A percentile compares a stretch with the other conserved stretches of the same genome.
These are phyloP conservation scores for Mormyrus hasselquistii DNA, from an alignment of 2,797 vertebrate genomes.

Conservation along the genomic window DNA sequence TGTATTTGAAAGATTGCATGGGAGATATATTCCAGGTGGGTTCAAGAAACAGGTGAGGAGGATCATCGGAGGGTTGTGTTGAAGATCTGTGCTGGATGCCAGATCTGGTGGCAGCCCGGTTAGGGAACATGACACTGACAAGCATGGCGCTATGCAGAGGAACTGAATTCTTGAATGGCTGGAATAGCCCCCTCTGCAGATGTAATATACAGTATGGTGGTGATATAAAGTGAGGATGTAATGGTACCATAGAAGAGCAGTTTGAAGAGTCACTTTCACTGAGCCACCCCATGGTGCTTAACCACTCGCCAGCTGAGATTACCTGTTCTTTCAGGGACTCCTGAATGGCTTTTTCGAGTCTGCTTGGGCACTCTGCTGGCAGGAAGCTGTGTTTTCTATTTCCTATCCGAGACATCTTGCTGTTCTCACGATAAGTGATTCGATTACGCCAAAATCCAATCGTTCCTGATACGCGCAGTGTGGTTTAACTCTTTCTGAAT, in stretches of 20 bases:
- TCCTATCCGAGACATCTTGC: not conserved
- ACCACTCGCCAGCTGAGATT: not conserved
- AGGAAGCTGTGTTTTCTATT: conserved; percentile 7
- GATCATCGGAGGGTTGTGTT: not conserved
- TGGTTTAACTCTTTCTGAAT: not conserved
- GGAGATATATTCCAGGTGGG: not conserved
- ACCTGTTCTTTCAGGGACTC: not conserved
- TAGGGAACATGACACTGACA: not conserved
- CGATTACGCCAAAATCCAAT: conserved; percentile 2
- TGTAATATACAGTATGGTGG: not conserved
- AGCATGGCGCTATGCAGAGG: not conserved
- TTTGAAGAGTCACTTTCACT: conserved; percentile 7
- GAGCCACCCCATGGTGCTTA: conserved; percentile 17
- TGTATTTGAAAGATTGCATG: not conserved
- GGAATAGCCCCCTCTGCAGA: not conserved
- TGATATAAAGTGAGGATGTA: not conserved
- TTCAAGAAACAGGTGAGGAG: not conserved
- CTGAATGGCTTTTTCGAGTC: not conserved
- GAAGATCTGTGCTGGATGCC: not conserved
- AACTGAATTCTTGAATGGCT: not conserved
- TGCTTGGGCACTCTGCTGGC: not conserved
- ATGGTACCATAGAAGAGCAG: conserved; percentile 5
- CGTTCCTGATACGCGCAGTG: not conserved
- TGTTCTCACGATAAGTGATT: not conserved
- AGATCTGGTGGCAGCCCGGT: not conserved